These are phyloP conservation scores for Ceratosolen fusciceps DNA, from an alignment of 1,140 invertebrate genomes.

Conservation along the genomic window DNA sequence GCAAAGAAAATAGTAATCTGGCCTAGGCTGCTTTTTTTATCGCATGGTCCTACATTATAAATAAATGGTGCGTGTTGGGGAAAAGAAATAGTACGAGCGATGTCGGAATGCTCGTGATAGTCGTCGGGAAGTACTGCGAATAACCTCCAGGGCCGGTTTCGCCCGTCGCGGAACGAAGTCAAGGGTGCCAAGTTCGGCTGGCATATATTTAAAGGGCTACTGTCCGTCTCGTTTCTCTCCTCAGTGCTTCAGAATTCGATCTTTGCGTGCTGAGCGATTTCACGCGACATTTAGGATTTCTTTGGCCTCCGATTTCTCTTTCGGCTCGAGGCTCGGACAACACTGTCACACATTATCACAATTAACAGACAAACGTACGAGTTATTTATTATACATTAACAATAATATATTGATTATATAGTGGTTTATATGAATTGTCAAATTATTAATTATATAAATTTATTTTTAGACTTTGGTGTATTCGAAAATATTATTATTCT, in stretches of 20 bases:
- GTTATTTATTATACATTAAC: too few species aligned
- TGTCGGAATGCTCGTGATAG: not conserved
- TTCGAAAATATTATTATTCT: too few species aligned
- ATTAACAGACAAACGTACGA: too few species aligned
- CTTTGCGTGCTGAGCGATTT: not conserved
- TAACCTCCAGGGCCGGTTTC: not conserved
- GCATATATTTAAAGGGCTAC: not conserved
- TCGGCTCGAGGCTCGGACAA: not conserved
- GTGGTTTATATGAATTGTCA: too few species aligned
- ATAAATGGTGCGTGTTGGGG: not conserved
- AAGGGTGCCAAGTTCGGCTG: constrained; percentile 44
- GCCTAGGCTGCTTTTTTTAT: not conserved
- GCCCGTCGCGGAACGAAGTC: constrained; percentile 55
- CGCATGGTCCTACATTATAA: not conserved
- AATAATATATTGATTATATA: too few species aligned
- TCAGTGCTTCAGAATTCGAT: not conserved
- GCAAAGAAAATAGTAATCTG: not conserved
- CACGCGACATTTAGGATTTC: not conserved
- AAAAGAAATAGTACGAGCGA: not conserved
- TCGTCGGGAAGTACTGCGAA: not conserved
- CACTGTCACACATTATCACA: not conserved
- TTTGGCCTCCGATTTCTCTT: not conserved
- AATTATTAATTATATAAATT: too few species aligned
- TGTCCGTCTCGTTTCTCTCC: not conserved
- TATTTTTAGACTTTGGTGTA: too few species aligned